Percentiles rank a stretch among this genome's conserved stretches.
Evolutionary conservation across 2,113 vertebrate genomes (phyloP).

Genomic region (Mirounga angustirostris): DNA sequence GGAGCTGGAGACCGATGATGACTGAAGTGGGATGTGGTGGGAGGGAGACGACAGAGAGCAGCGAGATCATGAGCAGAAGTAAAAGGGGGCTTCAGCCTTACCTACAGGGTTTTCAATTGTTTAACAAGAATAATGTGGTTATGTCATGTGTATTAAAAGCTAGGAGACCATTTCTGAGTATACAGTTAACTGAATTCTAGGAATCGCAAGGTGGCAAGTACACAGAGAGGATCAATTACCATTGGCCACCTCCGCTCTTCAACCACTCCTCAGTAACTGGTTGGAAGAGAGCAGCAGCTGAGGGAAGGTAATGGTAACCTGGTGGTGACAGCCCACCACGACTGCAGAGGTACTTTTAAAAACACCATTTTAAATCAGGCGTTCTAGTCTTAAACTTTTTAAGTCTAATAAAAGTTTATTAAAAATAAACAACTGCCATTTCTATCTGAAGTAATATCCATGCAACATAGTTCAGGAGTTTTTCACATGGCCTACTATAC

Average conservation of each 20-base stretch:
- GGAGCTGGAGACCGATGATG: background rate
- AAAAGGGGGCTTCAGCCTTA: background rate
- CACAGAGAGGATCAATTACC: background rate
- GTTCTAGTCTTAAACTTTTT: background rate
- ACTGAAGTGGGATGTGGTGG: background rate
- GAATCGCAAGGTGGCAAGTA: background rate
- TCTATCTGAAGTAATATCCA: background rate
- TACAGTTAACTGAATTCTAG: background rate
- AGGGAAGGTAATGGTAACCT: background rate
- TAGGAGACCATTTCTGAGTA: background rate
- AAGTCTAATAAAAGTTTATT: background rate
- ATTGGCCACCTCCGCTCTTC: background rate
- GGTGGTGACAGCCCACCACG: background rate
- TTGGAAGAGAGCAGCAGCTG: background rate
- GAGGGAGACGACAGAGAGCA: background rate
- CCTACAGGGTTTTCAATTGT: background rate
- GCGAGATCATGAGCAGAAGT: background rate
- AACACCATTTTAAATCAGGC: background rate
- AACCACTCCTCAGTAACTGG: background rate
- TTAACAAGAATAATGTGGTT: background rate
- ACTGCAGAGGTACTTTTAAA: background rate
- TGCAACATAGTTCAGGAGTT: background rate
- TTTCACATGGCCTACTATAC: background rate
- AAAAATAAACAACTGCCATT: background rate
- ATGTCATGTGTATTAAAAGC: background rate